phyloP scores from a whole-genome alignment of 2,797 vertebrate genomes.

The Xerus rutilus region DNA sequence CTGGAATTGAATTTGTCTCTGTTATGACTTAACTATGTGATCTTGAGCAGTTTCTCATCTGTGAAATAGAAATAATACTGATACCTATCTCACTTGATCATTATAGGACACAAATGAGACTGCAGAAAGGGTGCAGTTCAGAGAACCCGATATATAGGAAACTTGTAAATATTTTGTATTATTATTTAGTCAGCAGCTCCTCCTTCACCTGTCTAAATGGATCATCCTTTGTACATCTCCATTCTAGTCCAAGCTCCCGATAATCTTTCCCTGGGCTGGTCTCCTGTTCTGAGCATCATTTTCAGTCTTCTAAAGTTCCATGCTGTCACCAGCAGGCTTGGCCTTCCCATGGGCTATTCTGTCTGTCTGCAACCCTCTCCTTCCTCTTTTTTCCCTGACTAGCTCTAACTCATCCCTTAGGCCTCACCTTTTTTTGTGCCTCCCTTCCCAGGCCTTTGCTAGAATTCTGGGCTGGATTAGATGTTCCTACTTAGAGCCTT shows the following conservation, averaged over 20 bases:
- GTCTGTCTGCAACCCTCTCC: not conserved
- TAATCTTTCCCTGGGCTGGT: not conserved
- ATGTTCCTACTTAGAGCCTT: not conserved
- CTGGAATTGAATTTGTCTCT: conserved; percentile 14
- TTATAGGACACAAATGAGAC: not conserved
- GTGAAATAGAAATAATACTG: conserved; percentile 13
- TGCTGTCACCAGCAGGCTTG: not conserved
- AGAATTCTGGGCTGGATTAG: not conserved
- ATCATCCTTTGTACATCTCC: not conserved
- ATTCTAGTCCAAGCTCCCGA: not conserved
- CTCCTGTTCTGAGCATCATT: not conserved
- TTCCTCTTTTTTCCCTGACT: not conserved
- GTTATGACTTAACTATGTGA: not conserved
- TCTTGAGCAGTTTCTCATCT: not conserved
- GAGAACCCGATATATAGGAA: not conserved
- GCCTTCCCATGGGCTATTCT: not conserved
- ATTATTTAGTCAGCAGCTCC: not conserved
- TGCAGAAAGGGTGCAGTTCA: not conserved
- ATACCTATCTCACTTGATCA: not conserved
- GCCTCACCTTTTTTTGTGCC: not conserved
- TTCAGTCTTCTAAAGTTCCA: not conserved
- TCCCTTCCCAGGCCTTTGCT: not conserved
- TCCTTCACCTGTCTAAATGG: not conserved
- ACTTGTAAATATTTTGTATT: not conserved
- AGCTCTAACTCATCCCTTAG: not conserved